Base-by-base conservation (phyloP, 2,888 invertebrate species). In the Emmelina monodactyla region DNA sequence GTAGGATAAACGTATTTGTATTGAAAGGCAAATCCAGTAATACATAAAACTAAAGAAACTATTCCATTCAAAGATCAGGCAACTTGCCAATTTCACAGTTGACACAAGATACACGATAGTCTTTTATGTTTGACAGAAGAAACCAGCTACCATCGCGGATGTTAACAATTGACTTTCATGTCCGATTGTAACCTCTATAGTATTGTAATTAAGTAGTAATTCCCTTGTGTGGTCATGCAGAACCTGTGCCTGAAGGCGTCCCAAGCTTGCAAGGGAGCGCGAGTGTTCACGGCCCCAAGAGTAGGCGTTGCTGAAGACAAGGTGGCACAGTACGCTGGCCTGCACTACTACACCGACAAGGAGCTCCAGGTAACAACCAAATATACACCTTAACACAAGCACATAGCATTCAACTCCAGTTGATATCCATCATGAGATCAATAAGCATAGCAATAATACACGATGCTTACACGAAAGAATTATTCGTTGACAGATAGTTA, bases 341-440 rank as follows among this genome's bases (percentile, higher is more conserved):
- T 95, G 1, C 93, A 95, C 61, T 95, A 94, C 67, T 95, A 95
- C 70, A 91, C 91, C 5, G 95, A 95, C 69, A 95, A 95, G 76
- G 94, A 95, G 60, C 73, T 95, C 34, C 91, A 93, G 83, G 91
- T 86, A 68, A 43, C 29, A 31, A 34, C 35, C 4, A 25, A 25
- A 25, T 3, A 7, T 3, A 7, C 25, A n/a, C 25, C n/a, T 25
- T 25, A 25, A 3, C 25, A 11, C n/a, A 25, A 25, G 11, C n/a
- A 4, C 25, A 25, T 25, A 25, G n/a, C 9, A 11, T n/a, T 10
- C n/a, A 25, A 25, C 3, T n/a, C n/a, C n/a, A n/a, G n/a, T n/a
- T n/a, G n/a, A n/a, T n/a, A n/a, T n/a, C n/a, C n/a, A n/a, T n/a
- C 25, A 3, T 25, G 5, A 4, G 25, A 31, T 14, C 19, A 32